Conservation (phyloP, 2,888 invertebrate species). For the Acrocyrtus sp. region DNA sequence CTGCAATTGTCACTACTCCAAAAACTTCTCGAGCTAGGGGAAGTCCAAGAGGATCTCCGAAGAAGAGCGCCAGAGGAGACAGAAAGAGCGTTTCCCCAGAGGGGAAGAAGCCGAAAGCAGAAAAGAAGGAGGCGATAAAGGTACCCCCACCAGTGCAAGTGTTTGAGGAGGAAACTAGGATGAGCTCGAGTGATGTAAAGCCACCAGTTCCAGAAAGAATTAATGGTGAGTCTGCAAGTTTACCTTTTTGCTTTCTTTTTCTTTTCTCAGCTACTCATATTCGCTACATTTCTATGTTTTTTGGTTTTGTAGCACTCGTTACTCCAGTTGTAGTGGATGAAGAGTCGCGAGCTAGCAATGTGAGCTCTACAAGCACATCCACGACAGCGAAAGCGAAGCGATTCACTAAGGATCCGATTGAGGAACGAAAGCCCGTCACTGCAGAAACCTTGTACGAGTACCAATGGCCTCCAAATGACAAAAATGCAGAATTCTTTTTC, state of each 20-base stretch:
- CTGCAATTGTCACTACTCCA: too few species aligned
- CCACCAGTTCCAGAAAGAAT: constrained; percentile 24
- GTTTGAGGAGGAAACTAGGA: constrained; percentile 70
- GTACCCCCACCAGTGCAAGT: constrained; percentile 66
- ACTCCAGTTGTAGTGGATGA: constrained; percentile 67
- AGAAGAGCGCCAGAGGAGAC: constrained; percentile 9
- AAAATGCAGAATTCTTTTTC: constrained; percentile 82
- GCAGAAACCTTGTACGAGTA: constrained; percentile 94
- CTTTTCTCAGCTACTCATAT: too few species aligned
- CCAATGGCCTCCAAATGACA: constrained; percentile 82
- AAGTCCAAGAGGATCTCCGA: constrained; percentile 31
- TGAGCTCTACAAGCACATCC: constrained; percentile 72
- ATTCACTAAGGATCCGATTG: constrained; percentile 69
- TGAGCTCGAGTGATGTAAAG: constrained; percentile 68
- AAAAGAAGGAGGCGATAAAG: constrained; percentile 25
- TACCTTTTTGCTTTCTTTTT: not conserved
- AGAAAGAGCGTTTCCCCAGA: constrained; percentile 38
- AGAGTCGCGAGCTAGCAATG: constrained; percentile 84
- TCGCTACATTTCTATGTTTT: too few species aligned
- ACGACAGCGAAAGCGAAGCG: constrained; percentile 70
- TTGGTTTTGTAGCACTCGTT: constrained; percentile 7
- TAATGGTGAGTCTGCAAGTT: constrained; percentile 22
- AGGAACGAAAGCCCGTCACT: constrained; percentile 72
- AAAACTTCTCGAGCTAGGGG: constrained; percentile 16
- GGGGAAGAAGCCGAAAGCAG: constrained; percentile 40